Evolutionary conservation across 2,113 vertebrate genomes (phyloP).

Genomic region (Elephantulus edwardii): DNA sequence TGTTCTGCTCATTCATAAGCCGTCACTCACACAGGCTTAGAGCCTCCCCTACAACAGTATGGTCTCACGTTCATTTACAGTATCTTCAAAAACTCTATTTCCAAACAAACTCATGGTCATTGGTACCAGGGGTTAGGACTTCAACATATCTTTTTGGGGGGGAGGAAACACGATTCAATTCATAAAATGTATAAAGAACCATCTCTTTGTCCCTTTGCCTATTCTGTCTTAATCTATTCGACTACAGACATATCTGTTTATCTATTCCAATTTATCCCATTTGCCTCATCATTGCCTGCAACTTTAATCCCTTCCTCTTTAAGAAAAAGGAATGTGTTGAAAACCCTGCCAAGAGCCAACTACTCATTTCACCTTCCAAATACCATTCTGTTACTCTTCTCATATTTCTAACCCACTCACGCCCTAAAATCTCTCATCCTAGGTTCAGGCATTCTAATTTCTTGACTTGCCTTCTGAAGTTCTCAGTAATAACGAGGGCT

Average conservation of each 20-base stretch:
- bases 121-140: background rate
- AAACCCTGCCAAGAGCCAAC: background rate
- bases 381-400: background rate
- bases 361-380: background rate
- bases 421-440: background rate
- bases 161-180: background rate
- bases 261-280: background rate
- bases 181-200: background rate
- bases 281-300: background rate
- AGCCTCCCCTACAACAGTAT: background rate
- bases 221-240: background rate
- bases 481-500: background rate
- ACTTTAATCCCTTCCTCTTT: background rate
- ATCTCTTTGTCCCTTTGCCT: background rate
- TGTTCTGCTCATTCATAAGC: background rate
- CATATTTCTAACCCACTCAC: background rate
- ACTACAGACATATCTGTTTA: background rate
- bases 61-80: background rate
- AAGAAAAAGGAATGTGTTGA: conserved; percentile 17
- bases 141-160: background rate
- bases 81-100: background rate
- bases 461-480: background rate
- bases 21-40: background rate
- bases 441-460: background rate
- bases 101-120: background rate